Evolutionary conservation across 2,113 vertebrate genomes (phyloP).

Genomic region (Burhinus oedicnemus): DNA sequence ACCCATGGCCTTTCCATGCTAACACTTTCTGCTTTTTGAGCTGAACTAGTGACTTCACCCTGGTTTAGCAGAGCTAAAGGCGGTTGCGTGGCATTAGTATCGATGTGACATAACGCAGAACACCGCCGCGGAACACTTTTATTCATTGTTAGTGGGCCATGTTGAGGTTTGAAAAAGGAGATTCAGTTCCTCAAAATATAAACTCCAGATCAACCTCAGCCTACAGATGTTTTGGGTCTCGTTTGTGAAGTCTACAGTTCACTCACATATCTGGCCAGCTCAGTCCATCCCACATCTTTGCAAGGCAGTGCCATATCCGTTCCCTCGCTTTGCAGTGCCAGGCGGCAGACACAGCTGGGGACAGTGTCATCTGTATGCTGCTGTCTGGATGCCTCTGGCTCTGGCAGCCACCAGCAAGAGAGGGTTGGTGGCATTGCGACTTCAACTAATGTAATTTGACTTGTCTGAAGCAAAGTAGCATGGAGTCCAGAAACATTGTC

Average conservation of each 20-base stretch:
- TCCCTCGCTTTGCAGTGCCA: background rate
- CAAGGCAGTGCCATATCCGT: rapidly evolving
- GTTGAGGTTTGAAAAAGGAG: background rate
- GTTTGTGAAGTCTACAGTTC: background rate
- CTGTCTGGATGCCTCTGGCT: background rate
- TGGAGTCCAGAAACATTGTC: background rate
- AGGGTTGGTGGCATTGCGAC: background rate
- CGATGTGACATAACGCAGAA: background rate
- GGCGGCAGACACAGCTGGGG: background rate
- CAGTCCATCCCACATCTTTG: background rate
- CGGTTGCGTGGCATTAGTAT: background rate
- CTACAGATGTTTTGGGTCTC: background rate
- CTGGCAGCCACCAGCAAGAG: background rate
- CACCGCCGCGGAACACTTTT: background rate
- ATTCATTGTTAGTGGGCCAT: background rate
- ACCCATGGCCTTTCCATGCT: background rate
- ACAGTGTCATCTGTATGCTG: background rate
- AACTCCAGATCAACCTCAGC: background rate
- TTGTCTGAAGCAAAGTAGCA: background rate
- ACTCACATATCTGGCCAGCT: rapidly evolving
- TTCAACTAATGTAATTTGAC: background rate
- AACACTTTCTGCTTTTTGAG: background rate
- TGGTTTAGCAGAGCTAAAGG: background rate
- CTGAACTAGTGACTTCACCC: background rate
- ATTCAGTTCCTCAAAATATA: background rate